Evolutionary conservation across 1,140 invertebrate species (phyloP).

Genomic region (Stegodyphus dumicola): DNA sequence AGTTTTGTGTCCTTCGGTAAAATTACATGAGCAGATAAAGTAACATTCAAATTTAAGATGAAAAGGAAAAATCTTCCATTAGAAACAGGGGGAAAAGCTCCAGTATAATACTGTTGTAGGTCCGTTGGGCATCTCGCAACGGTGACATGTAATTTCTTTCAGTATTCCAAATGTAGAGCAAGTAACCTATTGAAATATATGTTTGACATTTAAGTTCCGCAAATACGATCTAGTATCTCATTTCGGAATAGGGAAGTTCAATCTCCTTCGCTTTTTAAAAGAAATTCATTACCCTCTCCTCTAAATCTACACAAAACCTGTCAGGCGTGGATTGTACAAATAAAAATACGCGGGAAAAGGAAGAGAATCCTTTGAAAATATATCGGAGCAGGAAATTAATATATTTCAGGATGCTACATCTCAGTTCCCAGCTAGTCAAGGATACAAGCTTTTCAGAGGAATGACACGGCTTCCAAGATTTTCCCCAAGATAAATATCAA

Average conservation of each 20-base stretch:
- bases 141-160: neutral
- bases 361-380: conserved; percentile 3
- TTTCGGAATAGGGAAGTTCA: neutral
- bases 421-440: neutral
- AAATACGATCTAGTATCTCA: neutral
- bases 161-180: neutral
- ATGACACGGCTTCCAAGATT: conserved; percentile 21
- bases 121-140: neutral
- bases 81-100: too few species aligned
- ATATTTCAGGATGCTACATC: conserved; percentile 41
- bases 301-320: conserved; percentile 35
- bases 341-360: conserved; percentile 5
- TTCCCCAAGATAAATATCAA: conserved; percentile 49
- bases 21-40: neutral
- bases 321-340: neutral
- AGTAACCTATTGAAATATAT: neutral
- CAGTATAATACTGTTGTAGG: too few species aligned
- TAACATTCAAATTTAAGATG: neutral
- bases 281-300: conserved; percentile 21
- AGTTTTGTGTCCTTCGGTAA: neutral
- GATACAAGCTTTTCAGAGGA: neutral
- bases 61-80: too few species aligned
- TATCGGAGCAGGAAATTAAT: conserved; percentile 51
- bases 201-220: neutral
- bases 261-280: conserved; percentile 12